Base-by-base conservation (phyloP, 2,113 vertebrate genomes). In the Leucopternis melanops region DNA sequence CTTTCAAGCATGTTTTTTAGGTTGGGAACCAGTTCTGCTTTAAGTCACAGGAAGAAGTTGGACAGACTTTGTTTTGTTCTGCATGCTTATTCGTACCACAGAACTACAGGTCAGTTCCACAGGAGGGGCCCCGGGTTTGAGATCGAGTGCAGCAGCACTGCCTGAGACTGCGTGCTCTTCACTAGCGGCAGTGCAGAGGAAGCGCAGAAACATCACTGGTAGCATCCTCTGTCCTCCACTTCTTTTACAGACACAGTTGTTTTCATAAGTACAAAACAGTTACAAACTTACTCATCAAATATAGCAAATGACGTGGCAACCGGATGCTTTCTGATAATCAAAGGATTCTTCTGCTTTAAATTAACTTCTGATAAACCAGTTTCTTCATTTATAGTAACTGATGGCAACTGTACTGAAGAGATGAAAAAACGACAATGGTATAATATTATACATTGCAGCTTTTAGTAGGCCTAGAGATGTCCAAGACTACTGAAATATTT, bases 241-340 rank as follows among this genome's bases (percentile, higher is more conserved):
- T 59, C 70, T 58, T 73, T 31, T 45, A 77, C 38, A 88, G 5
- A 54, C 42, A 65, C 26, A 23, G 8, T 67, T 81, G 40, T 63
- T 71, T 71, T 26, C 6, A 0, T n/a, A 81, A 47, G 36, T 40
- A 81, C 26, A 57, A 57, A 91, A 77, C 6, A 19, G 55, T 54
- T 84, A 69, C 4, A 9, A 95, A 98, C 99, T 98, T 98, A 99
- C 99, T 99, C 98, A 89, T 99, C 99, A 72, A 99, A 99, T 90
- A 99, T 54, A 34, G 98, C 98, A 97, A 99, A 99, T 2, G 99
- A 99, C 13, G 99, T 98, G 36, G 98, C 97, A 58, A 99, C 97
- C 0, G 99, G 99, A 90, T 99, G 98, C 86, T 98, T 98, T 96
- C 94, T 98, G 84, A 99, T 97, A 50, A 97, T 96, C 93, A 99